Base-by-base conservation (phyloP, 2,797 vertebrate species). In the Falco columbarius region DNA sequence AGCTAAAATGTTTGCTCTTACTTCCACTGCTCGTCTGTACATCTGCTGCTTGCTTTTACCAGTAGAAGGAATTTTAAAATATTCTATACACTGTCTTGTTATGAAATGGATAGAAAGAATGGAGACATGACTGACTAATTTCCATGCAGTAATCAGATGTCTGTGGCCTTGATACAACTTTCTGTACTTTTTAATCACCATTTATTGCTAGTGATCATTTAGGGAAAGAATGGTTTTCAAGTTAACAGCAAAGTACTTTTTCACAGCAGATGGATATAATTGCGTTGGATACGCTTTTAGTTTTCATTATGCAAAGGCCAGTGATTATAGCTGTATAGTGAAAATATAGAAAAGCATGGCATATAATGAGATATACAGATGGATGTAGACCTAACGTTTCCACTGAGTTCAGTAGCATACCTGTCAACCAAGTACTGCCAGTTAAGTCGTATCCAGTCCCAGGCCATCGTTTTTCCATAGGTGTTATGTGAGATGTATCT, bases 391-490 rank as follows among this genome's bases (percentile, higher is more conserved):
- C 21, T 36, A 27, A 52, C 44, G 21, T 75, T 68, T 59, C 71
- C 34, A 7, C 24, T 34, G 13, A 73, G 52, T 49, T 81, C 21
- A 27, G 44, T 36, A 54, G 74, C 90, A 3, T 94, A 99, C 99
- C 99, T 99, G 94, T 97, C 95, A 20, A 99, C 98, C 71, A 99
- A 98, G 94, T 98, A 99, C 46, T 99, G 95, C 99, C 99, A 99
- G 98, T 99, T 99, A 80, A 99, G 98, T 5, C 98, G 99, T 79
- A 99, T 98, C 99, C 99, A 99, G 77, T 99, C 99, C 99, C 99
- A 99, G 92, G 98, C 99, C 99, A 99, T 99, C 34, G 67, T 98
- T 97, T 99, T 98, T 42, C 99, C 99, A 24, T 98, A 95, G 26
- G 84, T 98, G 94, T 99, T 99, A 59, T 97, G 97, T 4, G 99